Percentiles rank a stretch among this genome's conserved stretches.
These are phyloP conservation scores for Melospiza melodia DNA, from an alignment of 2,113 vertebrate species.

Conservation along the genomic window DNA sequence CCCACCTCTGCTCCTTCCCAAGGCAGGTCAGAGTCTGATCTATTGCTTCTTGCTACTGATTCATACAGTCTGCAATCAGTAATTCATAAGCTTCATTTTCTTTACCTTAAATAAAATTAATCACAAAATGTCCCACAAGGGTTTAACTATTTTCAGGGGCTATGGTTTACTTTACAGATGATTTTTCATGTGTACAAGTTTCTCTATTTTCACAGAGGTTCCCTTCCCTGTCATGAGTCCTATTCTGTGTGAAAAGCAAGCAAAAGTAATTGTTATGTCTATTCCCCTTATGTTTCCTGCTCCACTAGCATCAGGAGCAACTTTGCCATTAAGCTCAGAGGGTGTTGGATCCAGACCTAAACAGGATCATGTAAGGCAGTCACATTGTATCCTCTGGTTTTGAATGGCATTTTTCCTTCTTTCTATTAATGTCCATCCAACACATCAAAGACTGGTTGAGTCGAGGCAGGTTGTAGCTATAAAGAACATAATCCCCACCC, in stretches of 20 bases:
- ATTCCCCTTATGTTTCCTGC: constrained; percentile 8
- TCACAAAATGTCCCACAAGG: background rate
- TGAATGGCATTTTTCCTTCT: background rate
- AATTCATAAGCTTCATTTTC: background rate
- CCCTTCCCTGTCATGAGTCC: background rate
- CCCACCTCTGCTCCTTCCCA: background rate
- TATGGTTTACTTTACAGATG: background rate
- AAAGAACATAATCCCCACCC: background rate
- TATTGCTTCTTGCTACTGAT: background rate
- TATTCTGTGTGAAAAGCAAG: background rate
- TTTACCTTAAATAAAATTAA: background rate
- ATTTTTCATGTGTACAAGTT: background rate
- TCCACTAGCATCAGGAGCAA: background rate
- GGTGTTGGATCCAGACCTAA: background rate
- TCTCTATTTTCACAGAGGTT: background rate
- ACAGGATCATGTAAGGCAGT: background rate
- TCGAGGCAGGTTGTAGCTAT: background rate
- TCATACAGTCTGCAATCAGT: background rate
- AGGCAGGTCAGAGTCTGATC: background rate
- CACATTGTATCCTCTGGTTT: constrained; percentile 14
- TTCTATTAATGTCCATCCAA: background rate
- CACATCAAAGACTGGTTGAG: constrained; percentile 1
- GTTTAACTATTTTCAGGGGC: background rate
- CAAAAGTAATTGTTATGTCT: background rate
- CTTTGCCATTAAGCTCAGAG: background rate